phyloP scores from a whole-genome alignment of 2,797 vertebrate genomes.

The Corythornis leucogaster region DNA sequence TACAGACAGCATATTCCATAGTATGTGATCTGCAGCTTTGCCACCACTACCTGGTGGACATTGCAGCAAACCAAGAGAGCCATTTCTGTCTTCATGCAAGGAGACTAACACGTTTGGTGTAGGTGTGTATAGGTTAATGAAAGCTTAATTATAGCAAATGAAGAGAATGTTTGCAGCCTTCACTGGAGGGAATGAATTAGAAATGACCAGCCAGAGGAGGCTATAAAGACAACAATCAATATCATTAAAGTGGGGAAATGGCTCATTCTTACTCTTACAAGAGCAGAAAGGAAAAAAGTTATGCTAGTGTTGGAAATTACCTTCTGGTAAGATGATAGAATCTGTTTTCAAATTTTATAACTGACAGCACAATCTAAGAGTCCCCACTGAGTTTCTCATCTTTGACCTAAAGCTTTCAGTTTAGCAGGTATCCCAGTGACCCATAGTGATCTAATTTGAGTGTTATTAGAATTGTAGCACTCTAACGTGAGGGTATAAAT shows the following conservation, averaged over 20 bases:
- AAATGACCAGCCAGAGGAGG: background rate
- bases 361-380: background rate
- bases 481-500: background rate
- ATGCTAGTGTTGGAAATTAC: background rate
- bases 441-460: slow-evolving; percentile 9
- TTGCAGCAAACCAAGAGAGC: background rate
- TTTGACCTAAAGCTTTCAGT: slow-evolving; percentile 8
- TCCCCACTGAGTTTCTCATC: background rate
- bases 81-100: background rate
- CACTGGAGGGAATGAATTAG: slow-evolving; percentile 1
- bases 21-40: background rate
- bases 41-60: background rate
- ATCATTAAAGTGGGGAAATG: slow-evolving; percentile 1
- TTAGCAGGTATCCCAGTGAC: background rate
- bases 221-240: slow-evolving; percentile 41
- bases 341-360: background rate
- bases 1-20: background rate
- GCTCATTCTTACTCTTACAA: background rate
- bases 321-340: background rate
- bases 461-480: slow-evolving; percentile 4
- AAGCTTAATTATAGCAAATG: slow-evolving; percentile 48
- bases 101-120: background rate
- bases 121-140: slow-evolving; percentile 31
- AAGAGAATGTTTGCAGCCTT: background rate
- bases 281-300: background rate